Percentiles rank a stretch among this genome's conserved stretches.
Conservation (phyloP, 2,888 invertebrate genomes). For the Trilocha varians region DNA sequence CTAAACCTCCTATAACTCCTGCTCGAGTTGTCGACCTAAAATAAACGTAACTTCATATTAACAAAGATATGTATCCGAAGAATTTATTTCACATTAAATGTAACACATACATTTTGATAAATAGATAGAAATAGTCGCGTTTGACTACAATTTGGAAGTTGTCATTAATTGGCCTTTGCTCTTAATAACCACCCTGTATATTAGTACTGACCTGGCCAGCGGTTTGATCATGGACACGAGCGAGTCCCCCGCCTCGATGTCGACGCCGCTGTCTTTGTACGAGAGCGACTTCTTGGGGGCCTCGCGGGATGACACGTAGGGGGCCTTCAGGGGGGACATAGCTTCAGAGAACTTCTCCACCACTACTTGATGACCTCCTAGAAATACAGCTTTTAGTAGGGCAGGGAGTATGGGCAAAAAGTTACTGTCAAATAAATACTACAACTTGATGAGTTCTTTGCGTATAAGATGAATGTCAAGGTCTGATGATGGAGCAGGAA, state of each 20-base stretch:
- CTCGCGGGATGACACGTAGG: constrained; percentile 28
- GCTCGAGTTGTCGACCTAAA: constrained; percentile 77
- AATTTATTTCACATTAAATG: too few relatives aligned
- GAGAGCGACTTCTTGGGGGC: constrained; percentile 66
- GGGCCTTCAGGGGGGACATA: constrained; percentile 63
- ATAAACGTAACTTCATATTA: too few relatives aligned
- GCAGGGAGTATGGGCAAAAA: neutral
- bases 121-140: too few relatives aligned
- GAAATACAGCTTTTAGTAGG: neutral
- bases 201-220: constrained; percentile 52
- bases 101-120: too few relatives aligned
- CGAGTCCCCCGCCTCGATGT: constrained; percentile 88
- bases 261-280: constrained; percentile 90
- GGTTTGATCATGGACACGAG: constrained; percentile 84
- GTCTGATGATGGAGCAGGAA: too few relatives aligned
- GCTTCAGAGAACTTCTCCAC: constrained; percentile 81
- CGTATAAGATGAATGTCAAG: too few relatives aligned
- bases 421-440: neutral
- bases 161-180: too few relatives aligned
- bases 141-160: too few relatives aligned
- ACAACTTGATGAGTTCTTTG: too few relatives aligned
- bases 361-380: constrained; percentile 69
- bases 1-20: constrained; percentile 84
- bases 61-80: too few relatives aligned
- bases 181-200: too few relatives aligned